Percentiles rank a stretch among this genome's conserved stretches.
Conservation (phyloP, 2,797 vertebrate species). For the Pseudomugil gertrudae region DNA sequence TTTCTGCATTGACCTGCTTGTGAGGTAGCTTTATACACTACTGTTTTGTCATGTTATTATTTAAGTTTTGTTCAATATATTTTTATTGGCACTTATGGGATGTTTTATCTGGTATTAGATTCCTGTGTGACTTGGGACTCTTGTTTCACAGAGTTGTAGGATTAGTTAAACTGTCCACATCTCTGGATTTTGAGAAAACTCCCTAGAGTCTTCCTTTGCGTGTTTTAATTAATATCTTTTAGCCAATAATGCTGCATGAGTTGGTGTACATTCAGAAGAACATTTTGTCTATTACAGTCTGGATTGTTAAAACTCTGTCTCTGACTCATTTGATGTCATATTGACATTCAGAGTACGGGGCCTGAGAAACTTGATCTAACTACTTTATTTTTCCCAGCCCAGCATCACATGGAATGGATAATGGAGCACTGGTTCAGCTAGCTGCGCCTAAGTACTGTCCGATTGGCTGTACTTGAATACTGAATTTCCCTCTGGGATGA, state of each 20-base stretch:
- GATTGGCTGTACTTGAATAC: no score
- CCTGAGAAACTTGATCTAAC: no score
- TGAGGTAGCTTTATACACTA: not conserved
- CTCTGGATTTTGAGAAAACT: not conserved
- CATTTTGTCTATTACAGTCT: not conserved
- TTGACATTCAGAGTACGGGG: no score
- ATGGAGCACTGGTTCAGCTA: no score
- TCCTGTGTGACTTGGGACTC: not conserved
- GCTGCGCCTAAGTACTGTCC: no score
- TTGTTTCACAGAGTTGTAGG: not conserved
- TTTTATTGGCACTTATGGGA: not conserved
- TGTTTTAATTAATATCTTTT: not conserved
- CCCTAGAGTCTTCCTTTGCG: no score
- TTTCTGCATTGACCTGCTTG: not conserved
- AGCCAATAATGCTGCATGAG: not conserved
- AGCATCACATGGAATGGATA: not conserved
- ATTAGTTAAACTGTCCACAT: not conserved
- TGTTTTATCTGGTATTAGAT: not conserved
- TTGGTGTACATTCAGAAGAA: not conserved
- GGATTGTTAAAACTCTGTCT: not conserved
- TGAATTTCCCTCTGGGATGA: no score
- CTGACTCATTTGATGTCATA: no score
- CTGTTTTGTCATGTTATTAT: not conserved
- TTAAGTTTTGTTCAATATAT: not conserved
- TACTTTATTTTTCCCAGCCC: no score